Base-by-base conservation (phyloP, 1,140 invertebrate genomes). In the Drosophila kikkawai region DNA sequence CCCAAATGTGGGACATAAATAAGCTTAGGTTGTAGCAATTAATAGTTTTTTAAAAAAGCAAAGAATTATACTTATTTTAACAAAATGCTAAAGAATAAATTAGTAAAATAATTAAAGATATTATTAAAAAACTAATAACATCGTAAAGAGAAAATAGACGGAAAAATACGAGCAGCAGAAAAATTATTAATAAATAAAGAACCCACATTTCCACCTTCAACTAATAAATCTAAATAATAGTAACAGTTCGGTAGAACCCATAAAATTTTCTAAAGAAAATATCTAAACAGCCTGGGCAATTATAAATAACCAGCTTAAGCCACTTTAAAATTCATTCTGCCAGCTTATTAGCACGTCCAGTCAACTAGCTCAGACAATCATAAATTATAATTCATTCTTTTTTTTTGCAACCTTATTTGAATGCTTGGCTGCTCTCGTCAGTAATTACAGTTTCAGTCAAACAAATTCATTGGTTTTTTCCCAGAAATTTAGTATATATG, bases 401-500 rank as follows among this genome's bases (percentile, higher is more conserved):
- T 51, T 73, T 66, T 73, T 68, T 68, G 29, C 63, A 87, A 71
- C 36, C 65, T 58, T 66, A 57, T 74, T 74, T 44, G 60, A 50
- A 67, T 79, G 63, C 41, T 45, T 58, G 45, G 32, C 48, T 50
- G 39, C n/a, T 29, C 61, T n/a, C 26, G 51, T 36, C 68, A 37
- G 55, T 87, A 80, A 86, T 87, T 87, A 77, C 51, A 67, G 59
- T 74, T 77, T 58, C 79, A 80, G 76, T 77, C 65, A 66, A 80
- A 71, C 56, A 45, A 80, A 80, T 81, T 75, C 60, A 75, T 75
- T 80, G 51, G 34, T 22, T 78, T 68, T 75, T 79, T 73, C 32
- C 19, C 70, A 60, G 68, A 60, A 60, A 51, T 22, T 71, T 36
- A 29, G 26, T 29, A 22, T 50, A 79, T 55, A 39, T 58, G 12